Base-by-base conservation (phyloP, 2,888 invertebrate species). In the Acleris laterana region DNA sequence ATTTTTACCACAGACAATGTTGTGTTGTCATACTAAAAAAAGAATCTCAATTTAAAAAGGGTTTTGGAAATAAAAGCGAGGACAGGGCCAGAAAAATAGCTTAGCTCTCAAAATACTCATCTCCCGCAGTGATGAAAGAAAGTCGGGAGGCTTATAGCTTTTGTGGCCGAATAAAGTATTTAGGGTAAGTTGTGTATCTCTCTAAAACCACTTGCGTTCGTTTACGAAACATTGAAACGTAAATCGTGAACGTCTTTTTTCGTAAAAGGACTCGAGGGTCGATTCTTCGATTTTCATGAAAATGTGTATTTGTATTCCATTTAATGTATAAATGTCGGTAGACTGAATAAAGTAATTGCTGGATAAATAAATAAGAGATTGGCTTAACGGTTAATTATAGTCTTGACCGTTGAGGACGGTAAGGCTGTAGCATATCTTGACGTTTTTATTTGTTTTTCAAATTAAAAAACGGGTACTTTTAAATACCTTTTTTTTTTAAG, bases 141-240 rank as follows among this genome's bases (percentile, higher is more conserved):
- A 65, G 76, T 82, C 79, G 72, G 76, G 85, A 85, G 80, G 91
- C 90, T 91, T 90, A 11, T 80, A 83, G 90, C 91, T 90, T 91
- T 82, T 76, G 85, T 90, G 89, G 89, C 88, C 88, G 84, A 75
- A 78, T 86, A 88, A 88, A 77, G 69, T 88, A 65, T 38, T 42
- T 65, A 89, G 83, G 69, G 73, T 91, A 91, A 89, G 89, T 84
- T 86, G 80, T 89, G 84, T 79, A 75, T 81, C 83, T 85, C 83
- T 84, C 76, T 82, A 55, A 65, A 55, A 38, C n/a, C n/a, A n/a
- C 65, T 65, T 32, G 65, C 55, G 17, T 46, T 6, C 17, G 0
- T 16, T 46, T 2, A 17, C 46, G 46, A 46, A 46, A n/a, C 3
- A 17, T 17, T 46, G 3, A 17, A 1, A 9, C 7, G 16, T 42